Evolutionary conservation across 2,113 vertebrate species (phyloP).

Genomic region (Paradisaea rubra): DNA sequence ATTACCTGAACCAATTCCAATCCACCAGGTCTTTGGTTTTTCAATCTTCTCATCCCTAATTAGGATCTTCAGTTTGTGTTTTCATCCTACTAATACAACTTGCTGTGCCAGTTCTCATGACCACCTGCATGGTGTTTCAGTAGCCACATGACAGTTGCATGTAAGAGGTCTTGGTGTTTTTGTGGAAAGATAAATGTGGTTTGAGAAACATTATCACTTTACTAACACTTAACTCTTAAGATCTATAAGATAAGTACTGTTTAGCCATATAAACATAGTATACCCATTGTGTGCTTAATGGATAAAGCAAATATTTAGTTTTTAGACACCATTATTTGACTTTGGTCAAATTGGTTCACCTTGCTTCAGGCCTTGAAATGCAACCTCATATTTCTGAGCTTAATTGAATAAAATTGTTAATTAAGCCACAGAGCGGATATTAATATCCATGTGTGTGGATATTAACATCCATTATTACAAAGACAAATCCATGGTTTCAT

Average conservation of each 20-base stretch:
- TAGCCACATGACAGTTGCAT: conserved; percentile 40
- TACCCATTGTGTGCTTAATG: neutral
- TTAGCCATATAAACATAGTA: neutral
- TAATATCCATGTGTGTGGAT: neutral
- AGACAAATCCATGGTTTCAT: neutral
- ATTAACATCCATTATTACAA: neutral
- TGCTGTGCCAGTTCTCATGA: neutral
- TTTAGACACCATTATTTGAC: neutral
- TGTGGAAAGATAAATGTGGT: neutral
- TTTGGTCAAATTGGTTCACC: neutral
- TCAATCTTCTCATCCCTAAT: conserved; percentile 59
- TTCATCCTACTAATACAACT: conserved; percentile 20
- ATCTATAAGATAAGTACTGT: neutral
- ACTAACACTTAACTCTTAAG: neutral
- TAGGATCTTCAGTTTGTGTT: conserved; percentile 28
- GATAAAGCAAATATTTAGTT: neutral
- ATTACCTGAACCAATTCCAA: neutral
- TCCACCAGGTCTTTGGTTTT: conserved; percentile 44
- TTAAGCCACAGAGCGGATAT: neutral
- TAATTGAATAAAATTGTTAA: neutral
- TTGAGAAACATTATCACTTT: neutral
- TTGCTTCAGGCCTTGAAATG: neutral
- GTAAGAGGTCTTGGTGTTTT: neutral
- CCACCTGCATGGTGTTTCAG: neutral
- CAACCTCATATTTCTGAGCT: neutral